Evolutionary conservation across 2,888 invertebrate species (phyloP).

Genomic region (Lottia gigantea): DNA sequence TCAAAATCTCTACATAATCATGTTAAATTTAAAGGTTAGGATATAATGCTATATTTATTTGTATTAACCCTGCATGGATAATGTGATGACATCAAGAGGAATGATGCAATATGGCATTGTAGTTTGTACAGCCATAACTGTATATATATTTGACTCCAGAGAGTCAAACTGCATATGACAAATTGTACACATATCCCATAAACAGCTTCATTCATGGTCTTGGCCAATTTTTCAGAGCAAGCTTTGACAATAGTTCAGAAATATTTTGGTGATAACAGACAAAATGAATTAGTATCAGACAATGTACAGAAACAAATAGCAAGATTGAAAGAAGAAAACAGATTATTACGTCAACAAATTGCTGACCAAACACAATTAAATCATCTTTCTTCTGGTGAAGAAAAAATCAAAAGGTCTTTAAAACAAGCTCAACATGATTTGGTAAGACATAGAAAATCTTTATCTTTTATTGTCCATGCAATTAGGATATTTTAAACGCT

Average conservation of each 20-base stretch:
- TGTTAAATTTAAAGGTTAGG: slow-evolving; percentile 60
- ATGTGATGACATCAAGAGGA: too few relatives aligned
- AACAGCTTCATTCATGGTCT: too few relatives aligned
- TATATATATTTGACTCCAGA: too few relatives aligned
- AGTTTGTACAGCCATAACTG: too few relatives aligned
- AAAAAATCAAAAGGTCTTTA: slow-evolving; percentile 50
- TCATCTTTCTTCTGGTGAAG: slow-evolving; percentile 39
- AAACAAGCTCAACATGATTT: slow-evolving; percentile 54
- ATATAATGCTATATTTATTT: too few relatives aligned
- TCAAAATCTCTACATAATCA: slow-evolving; percentile 65
- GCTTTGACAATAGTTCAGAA: not conserved
- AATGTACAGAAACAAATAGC: slow-evolving; percentile 43
- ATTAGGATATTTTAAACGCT: too few relatives aligned
- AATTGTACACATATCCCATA: too few relatives aligned
- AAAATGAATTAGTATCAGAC: slow-evolving; percentile 24
- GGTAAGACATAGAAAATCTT: slow-evolving; percentile 33
- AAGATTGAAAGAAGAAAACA: slow-evolving; percentile 50
- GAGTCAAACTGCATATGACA: too few relatives aligned
- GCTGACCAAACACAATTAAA: slow-evolving; percentile 8
- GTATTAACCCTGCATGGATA: too few relatives aligned
- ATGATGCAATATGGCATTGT: too few relatives aligned
- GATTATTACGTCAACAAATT: slow-evolving; percentile 34
- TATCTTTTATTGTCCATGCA: too few relatives aligned
- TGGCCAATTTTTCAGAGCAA: not conserved
- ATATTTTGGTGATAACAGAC: not conserved